Evolutionary conservation across 2,113 vertebrate genomes (phyloP), one percentile per base, ranked within the genome.

Genomic region (Aythya baeri): DNA sequence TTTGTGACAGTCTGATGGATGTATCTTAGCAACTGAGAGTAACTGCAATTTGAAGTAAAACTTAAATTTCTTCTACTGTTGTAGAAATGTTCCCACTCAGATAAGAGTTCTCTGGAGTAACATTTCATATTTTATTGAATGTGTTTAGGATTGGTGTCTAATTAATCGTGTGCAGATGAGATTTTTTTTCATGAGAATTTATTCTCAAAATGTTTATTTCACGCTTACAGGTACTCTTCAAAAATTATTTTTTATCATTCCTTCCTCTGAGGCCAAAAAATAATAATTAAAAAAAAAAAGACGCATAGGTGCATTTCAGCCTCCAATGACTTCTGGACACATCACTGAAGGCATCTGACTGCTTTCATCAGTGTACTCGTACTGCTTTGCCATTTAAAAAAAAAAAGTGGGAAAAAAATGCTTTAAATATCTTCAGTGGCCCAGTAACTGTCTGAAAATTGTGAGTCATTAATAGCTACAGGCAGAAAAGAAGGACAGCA

Each of bases 51-150:
- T 94, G 68, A 97, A 96, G 90, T 94, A 89, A 91, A 96, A 91
- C 88, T 94, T 89, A 43, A 36, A 61, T 86, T 91, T 96, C 90
- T 95, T 88, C 75, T 58, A 79, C 77, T 91, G 94, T 92, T 92
- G 93, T 92, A 93, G 95, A 96, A 96, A 88, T 96, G 96, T 96
- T 96, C 94, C 93, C 94, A 96, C 93, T 95, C 95, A 97, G 68
- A 65, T 80, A 83, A 63, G 70, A 96, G 93, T 88, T 44, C 80
- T 93, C 92, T 79, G 58, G 88, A 94, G 91, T 93, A 92, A 83
- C 70, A 52, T 96, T 95, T 95, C 66, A 23, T 88, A 66, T 62
- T 93, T 90, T 41, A 80, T 91, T 91, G 88, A 94, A 82, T 88
- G 70, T 72, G 50, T 84, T 88, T 79, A 72, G 71, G 86, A 91